Base-by-base conservation (phyloP, 2,797 vertebrate genomes). In the Petrocephalus schoutedeni region DNA sequence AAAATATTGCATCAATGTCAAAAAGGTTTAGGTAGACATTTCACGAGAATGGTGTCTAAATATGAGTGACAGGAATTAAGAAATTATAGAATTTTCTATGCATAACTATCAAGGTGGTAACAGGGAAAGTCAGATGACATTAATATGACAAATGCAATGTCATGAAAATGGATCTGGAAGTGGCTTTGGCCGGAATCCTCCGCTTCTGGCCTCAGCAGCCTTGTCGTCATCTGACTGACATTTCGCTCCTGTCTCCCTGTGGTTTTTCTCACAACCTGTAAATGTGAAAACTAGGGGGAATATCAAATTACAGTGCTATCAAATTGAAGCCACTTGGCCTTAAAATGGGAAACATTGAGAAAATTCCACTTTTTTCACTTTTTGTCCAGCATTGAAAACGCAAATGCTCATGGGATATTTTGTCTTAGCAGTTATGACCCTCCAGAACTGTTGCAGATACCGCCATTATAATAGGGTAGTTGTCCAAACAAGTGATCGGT, bases 71-170 rank as follows among this genome's bases (percentile, higher is more conserved):
- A 80, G 74, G 74, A 80, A 80, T 80, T 80, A 49, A 80, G 74
- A 36, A 80, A 80, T 80, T 80, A 80, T 80, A 80, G 41, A n/a
- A 49, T 80, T 80, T 45, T 49, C 74, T 49, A 49, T 80, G 74
- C 74, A 49, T 80, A 80, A 80, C 41, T 80, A 80, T 80, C 49
- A 45, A 19, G 74, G 74, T 49, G 36, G 74, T 80, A 80, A 80
- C 19, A 8, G 74, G 19, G 41, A 80, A 49, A 80, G 74, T 45
- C 36, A 80, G 74, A 49, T 80, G 74, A 80, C 74, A 49, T 80
- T 80, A 80, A 80, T 80, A 80, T 80, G 74, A 80, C 74, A 80
- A 80, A 80, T 80, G 41, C 74, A 80, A 45, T 80, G 74, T 80
- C 74, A 80, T 80, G 45, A 49, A 80, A 45, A 80, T 49, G 45